Percentiles rank a stretch among this genome's conserved stretches.
phyloP scores from a whole-genome alignment of 2,888 invertebrate genomes.

The Cheilosia vernalis region DNA sequence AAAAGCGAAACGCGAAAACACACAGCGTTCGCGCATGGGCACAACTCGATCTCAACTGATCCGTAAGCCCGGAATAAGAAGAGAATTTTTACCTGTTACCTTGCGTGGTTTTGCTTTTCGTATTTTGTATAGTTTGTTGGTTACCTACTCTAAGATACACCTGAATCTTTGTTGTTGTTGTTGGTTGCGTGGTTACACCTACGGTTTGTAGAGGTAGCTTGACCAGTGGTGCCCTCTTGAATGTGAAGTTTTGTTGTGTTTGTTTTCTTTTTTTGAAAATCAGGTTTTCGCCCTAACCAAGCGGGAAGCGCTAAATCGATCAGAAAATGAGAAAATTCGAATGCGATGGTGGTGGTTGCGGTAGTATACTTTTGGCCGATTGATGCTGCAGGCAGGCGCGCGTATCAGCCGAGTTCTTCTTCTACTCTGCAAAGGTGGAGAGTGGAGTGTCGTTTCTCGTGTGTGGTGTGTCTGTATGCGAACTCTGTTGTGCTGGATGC shows the following conservation, averaged over 20 bases:
- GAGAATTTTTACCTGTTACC: slow-evolving; percentile 63
- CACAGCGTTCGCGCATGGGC: slow-evolving; percentile 61
- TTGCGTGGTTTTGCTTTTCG: not conserved
- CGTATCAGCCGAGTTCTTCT: slow-evolving; percentile 3
- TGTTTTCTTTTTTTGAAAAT: slow-evolving; percentile 47
- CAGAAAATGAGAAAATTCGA: slow-evolving; percentile 62
- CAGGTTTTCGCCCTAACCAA: slow-evolving; percentile 71
- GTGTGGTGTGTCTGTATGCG: slow-evolving; percentile 15
- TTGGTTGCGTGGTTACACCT: slow-evolving; percentile 58
- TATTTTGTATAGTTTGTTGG: not conserved
- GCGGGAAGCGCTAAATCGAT: slow-evolving; percentile 63
- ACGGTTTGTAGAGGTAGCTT: slow-evolving; percentile 62
- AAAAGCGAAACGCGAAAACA: not conserved
- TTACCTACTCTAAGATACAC: slow-evolving; percentile 59
- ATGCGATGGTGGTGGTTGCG: slow-evolving; percentile 31
- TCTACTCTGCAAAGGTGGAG: slow-evolving; percentile 6
- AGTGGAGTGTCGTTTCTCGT: not conserved
- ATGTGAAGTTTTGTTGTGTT: slow-evolving; percentile 46
- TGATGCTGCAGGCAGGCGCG: slow-evolving; percentile 49
- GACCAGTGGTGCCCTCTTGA: slow-evolving; percentile 74
- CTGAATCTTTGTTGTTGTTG: slow-evolving; percentile 50
- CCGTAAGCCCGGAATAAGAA: slow-evolving; percentile 57
- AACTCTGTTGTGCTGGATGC: slow-evolving; percentile 19
- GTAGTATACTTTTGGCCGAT: slow-evolving; percentile 40
- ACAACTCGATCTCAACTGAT: slow-evolving; percentile 71